Evolutionary conservation across 1,140 invertebrate genomes (phyloP).

Genomic region (Saccostrea echinata): DNA sequence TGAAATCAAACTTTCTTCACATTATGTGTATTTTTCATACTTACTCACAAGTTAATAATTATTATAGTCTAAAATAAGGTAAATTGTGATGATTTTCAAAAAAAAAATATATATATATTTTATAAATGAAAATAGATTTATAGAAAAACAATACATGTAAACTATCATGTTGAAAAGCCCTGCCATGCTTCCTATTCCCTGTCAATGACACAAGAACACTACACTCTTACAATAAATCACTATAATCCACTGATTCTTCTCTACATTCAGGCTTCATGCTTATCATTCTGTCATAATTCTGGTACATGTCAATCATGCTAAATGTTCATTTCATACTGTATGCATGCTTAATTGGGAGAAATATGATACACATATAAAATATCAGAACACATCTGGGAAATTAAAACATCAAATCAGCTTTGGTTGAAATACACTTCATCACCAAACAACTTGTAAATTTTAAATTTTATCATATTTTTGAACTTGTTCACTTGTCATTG

Average conservation of each 20-base stretch:
- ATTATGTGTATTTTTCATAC: background rate
- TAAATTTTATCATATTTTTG: background rate
- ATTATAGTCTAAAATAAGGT: too few relatives aligned
- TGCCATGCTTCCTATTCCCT: background rate
- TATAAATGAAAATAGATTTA: too few relatives aligned
- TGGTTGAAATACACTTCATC: background rate
- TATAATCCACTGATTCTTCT: background rate
- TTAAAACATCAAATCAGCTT: background rate
- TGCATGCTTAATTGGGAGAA: background rate
- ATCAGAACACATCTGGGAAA: background rate
- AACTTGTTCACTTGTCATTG: too few relatives aligned
- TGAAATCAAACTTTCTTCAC: background rate
- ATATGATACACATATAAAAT: background rate
- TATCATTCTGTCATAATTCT: background rate
- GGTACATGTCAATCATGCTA: background rate
- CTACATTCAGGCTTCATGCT: background rate
- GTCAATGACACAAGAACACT: background rate
- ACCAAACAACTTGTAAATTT: background rate
- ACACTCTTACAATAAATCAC: background rate
- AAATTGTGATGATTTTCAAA: too few relatives aligned
- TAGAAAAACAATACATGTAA: background rate
- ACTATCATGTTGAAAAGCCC: background rate
- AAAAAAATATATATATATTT: too few relatives aligned
- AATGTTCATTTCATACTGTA: background rate
- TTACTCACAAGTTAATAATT: background rate